Evolutionary conservation across 2,113 vertebrate genomes (phyloP).

Genomic region (Eurypyga helias): DNA sequence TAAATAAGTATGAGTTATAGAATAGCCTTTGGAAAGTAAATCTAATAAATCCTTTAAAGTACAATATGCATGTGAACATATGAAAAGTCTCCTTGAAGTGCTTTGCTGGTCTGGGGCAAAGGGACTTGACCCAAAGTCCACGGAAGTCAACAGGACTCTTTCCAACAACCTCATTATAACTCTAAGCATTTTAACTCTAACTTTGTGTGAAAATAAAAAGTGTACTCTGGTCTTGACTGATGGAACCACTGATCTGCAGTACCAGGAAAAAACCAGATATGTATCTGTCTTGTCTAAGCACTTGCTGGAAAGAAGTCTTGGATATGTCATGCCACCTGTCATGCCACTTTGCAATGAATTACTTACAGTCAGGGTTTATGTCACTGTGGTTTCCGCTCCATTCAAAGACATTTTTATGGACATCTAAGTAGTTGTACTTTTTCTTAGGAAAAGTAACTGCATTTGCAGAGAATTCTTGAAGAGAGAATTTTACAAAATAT

Average conservation of each 20-base stretch:
- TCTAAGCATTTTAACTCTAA: not conserved
- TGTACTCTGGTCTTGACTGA: not conserved
- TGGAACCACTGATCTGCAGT: not conserved
- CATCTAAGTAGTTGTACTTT: not conserved
- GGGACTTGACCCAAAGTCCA: not conserved
- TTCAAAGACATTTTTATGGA: not conserved
- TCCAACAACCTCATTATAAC: not conserved
- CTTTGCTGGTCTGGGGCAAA: not conserved
- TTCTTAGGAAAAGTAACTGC: not conserved
- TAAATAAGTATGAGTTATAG: not conserved
- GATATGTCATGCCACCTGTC: not conserved
- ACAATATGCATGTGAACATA: not conserved
- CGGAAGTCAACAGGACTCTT: not conserved
- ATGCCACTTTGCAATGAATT: constrained; percentile 5
- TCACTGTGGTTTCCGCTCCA: not conserved
- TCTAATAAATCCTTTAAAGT: not conserved
- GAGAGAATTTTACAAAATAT: not conserved
- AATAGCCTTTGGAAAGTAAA: not conserved
- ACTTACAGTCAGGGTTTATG: not conserved
- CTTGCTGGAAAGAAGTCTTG: not conserved
- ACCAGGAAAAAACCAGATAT: not conserved
- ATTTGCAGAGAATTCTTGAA: not conserved
- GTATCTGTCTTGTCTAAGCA: not conserved
- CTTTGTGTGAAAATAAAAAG: not conserved
- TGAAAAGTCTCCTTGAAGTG: not conserved